Evolutionary conservation across 2,888 invertebrate genomes (phyloP), one percentile per base, ranked within the genome.

Genomic region (Sthenelais limicola): DNA sequence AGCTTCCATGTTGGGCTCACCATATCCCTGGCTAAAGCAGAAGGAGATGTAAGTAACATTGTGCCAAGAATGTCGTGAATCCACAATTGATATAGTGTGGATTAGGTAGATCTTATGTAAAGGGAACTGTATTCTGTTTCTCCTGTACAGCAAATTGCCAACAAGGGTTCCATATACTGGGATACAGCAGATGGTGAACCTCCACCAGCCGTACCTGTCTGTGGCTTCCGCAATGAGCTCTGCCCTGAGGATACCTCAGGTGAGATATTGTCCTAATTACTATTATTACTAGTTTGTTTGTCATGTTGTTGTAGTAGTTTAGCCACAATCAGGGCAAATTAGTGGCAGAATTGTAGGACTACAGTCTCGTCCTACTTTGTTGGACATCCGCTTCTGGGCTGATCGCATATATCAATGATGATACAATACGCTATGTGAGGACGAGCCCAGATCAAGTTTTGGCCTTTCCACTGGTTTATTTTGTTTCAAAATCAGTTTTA

Each of bases 171-270:
- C 24, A 12, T 62, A 4, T 71, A 32, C 4, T 71, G 71, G 71
- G 71, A 62, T 4, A 48, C 71, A 30, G 47, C 18, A 30, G 58
- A 58, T n/a, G 71, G 58, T 1, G 30, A 30, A 26, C 48, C 78
- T 12, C 82, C 82, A 18, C 74, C 69, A 3, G 81, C 79, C 38
- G 72, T 71, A 3, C 82, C 82, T 1, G 51, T 32, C 3, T 82
- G 82, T 76, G 82, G 82, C 0, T 81, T 81, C 72, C 73, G 70
- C n/a, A 62, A 75, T 18, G 81, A 82, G 67, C 58, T 74, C 9
- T 82, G 81, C 70, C 71, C 71, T 30, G 15, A 43, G 70, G 58
- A 70, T 26, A 54, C 35, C 56, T 33, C 70, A 43, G 56, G 70
- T 70, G 47, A 30, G 38, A 7, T 21, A 18, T 9, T 43, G 9